phyloP scores from a whole-genome alignment of 2,113 vertebrate genomes.

The Phylloscopus trochiloides region DNA sequence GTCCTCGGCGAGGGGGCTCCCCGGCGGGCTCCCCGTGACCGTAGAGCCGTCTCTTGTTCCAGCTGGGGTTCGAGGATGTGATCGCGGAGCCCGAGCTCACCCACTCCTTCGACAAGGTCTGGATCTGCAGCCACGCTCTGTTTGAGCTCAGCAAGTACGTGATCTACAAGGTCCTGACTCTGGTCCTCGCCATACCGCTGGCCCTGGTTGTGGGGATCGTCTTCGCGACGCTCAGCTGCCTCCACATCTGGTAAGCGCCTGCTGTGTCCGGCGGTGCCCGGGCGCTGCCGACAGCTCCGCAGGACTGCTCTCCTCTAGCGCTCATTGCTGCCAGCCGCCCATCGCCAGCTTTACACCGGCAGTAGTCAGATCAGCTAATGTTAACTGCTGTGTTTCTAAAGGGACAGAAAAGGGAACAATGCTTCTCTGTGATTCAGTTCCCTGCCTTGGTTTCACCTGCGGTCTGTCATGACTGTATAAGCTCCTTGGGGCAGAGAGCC shows the following conservation, averaged over 20 bases:
- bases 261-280: neutral
- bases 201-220: conserved; percentile 84
- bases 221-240: conserved; percentile 86
- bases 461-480: neutral
- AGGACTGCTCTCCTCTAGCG: fast-evolving
- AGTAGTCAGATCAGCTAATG: neutral
- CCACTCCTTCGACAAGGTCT: conserved; percentile 90
- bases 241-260: conserved; percentile 90
- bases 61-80: conserved; percentile 91
- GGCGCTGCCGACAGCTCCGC: neutral
- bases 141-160: conserved; percentile 89
- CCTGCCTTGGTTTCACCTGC: neutral
- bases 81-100: conserved; percentile 85
- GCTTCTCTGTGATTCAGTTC: neutral
- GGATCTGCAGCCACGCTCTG: conserved; percentile 91
- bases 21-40: neutral
- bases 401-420: neutral
- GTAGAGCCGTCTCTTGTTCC: neutral
- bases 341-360: fast-evolving
- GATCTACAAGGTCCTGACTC: conserved; percentile 86
- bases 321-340: fast-evolving
- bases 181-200: conserved; percentile 87
- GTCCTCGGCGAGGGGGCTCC: neutral
- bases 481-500: neutral
- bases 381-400: neutral